Percentiles rank a stretch among this genome's conserved stretches.
Evolutionary conservation across 2,888 invertebrate genomes (phyloP).

Genomic region (Eueremaeus valkanovi): DNA sequence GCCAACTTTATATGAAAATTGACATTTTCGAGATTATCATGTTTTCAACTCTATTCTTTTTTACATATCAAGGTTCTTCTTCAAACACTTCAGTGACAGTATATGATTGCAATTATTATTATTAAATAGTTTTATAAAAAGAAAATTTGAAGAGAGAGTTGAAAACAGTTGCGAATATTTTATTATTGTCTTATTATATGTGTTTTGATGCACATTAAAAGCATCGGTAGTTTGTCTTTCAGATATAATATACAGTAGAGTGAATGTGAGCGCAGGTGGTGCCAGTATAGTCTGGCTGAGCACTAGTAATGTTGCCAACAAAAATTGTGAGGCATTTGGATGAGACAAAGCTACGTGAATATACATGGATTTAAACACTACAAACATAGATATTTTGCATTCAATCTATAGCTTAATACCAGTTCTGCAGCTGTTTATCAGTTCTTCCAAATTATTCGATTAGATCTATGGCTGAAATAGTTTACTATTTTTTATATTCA

Average conservation of each 20-base stretch:
- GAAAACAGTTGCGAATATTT: too few relatives aligned
- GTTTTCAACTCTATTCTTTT: too few relatives aligned
- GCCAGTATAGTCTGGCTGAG: not conserved
- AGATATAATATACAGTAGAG: not conserved
- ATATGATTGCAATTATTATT: too few relatives aligned
- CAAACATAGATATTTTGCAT: conserved; percentile 8
- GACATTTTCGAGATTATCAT: too few relatives aligned
- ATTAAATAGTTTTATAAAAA: too few relatives aligned
- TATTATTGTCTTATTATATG: too few relatives aligned
- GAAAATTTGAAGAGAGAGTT: too few relatives aligned
- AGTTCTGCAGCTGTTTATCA: conserved; percentile 23
- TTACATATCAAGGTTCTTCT: too few relatives aligned
- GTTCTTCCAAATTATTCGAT: conserved; percentile 12
- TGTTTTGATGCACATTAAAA: not conserved
- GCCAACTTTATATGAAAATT: too few relatives aligned
- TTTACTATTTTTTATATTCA: not conserved
- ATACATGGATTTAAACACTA: conserved; percentile 14
- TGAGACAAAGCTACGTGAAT: not conserved
- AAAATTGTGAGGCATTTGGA: conserved; percentile 5
- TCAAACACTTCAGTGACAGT: too few relatives aligned
- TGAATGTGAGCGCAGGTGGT: conserved; percentile 27
- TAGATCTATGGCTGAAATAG: not conserved
- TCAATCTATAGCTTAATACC: not conserved
- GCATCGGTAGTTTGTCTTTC: not conserved
- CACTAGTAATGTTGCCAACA: conserved; percentile 2